A percentile compares a stretch with the other conserved stretches of the same genome.
Conservation (phyloP, 2,797 vertebrate species). For the Notoglanidium macrostoma region DNA sequence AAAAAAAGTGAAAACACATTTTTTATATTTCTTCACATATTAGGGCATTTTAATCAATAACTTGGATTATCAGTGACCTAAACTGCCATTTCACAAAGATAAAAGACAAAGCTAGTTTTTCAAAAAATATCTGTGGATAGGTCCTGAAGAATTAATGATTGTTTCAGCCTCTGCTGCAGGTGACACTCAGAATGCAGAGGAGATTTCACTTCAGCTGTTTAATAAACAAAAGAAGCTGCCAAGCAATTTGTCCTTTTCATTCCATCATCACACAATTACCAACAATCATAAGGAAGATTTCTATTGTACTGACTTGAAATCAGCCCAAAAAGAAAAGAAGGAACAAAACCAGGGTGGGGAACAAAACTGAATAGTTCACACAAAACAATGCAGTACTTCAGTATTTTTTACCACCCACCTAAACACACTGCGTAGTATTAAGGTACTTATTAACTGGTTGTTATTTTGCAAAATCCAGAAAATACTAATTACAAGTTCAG, state of each 20-base stretch:
- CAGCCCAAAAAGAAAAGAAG: background rate
- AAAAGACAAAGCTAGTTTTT: background rate
- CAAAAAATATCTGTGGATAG: background rate
- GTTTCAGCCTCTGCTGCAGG: background rate
- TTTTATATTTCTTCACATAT: background rate
- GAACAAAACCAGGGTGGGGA: no score
- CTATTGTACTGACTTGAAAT: background rate
- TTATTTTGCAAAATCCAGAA: background rate
- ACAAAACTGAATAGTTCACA: background rate
- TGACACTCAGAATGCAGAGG: background rate
- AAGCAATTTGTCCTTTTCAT: constrained; percentile 4
- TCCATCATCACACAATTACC: background rate
- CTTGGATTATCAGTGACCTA: background rate
- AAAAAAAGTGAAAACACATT: background rate
- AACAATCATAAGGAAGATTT: background rate
- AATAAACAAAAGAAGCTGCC: constrained; percentile 20
- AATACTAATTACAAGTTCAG: background rate
- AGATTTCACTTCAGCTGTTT: constrained; percentile 5
- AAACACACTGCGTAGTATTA: background rate
- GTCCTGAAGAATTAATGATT: background rate
- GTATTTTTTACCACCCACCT: background rate
- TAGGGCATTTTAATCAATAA: background rate
- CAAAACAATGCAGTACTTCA: background rate
- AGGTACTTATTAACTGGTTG: no score
- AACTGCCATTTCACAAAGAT: background rate